Evolutionary conservation across 2,113 vertebrate genomes (phyloP), one percentile per base, ranked within the genome.

Genomic region (Alouatta palliata): DNA sequence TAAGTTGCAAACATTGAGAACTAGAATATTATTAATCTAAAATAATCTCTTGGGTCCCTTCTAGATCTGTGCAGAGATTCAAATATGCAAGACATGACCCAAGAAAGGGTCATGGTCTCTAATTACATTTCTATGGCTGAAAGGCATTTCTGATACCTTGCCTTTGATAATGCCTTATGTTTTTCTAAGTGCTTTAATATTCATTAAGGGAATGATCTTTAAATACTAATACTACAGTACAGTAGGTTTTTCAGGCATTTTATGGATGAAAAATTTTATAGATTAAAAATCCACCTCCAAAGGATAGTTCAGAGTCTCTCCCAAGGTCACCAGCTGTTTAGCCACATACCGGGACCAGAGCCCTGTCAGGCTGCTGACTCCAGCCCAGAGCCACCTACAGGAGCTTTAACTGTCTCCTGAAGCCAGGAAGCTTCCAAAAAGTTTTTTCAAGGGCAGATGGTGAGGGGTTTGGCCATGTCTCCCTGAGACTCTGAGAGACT

Each of bases 101-200:
- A 70, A 91, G 89, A 82, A 89, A 87, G 61, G 83, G 85, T 91
- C 95, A 56, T 19, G 61, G 82, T 87, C 35, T 71, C 6, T 6
- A 70, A 81, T 77, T 30, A 19, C 81, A 85, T 76, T 90, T 54
- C 90, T 35, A 45, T 25, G n/a, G 70, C 70, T 81, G 49, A 92
- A 82, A 68, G 52, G 45, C 27, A 81, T 87, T 94, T 79, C 54
- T 71, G 80, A 30, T 56, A 47, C 20, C 35, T 94, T 95, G 71
- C 35, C 54, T 96, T 92, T 87, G 77, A 86, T 45, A n/a, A 19
- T 76, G 68, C 16, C 30, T 97, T 88, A 56, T 64, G 61, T 30
- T 94, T 97, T 94, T 14, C 85, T 90, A 91, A 96, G 68, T 81
- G 89, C n/a, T 92, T 90, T 85, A 20, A 40, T 84, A 66, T 75